Percentiles rank a stretch among this genome's conserved stretches.
Evolutionary conservation across 2,888 invertebrate species (phyloP).

Genomic region (Lepidonotus clava): DNA sequence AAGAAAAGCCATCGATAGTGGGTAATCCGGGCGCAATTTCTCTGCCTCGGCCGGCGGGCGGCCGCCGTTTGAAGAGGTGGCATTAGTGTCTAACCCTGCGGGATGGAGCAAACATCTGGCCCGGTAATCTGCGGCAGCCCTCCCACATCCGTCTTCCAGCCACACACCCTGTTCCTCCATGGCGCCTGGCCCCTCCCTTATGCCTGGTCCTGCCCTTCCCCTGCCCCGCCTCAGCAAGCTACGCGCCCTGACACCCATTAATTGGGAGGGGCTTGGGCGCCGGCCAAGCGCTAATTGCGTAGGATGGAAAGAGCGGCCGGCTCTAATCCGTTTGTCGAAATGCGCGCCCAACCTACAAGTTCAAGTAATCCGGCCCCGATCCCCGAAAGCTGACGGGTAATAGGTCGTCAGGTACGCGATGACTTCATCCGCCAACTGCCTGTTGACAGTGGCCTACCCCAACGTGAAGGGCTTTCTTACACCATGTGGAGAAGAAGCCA

Average conservation of each 20-base stretch:
- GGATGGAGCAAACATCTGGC: constrained; percentile 23
- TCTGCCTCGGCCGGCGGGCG: not conserved
- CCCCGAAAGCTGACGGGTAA: constrained; percentile 4
- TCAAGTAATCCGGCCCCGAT: not conserved
- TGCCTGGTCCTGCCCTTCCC: not conserved
- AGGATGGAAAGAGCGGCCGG: not conserved
- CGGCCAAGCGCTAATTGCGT: constrained; percentile 6
- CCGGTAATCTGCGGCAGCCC: not conserved
- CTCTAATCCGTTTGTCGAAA: constrained; percentile 23
- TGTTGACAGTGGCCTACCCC: not conserved
- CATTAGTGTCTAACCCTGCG: constrained; percentile 22
- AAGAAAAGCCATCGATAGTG: constrained; percentile 10
- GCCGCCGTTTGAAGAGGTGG: not conserved
- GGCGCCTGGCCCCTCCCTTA: not conserved
- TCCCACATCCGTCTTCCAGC: not conserved
- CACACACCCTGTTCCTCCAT: not conserved
- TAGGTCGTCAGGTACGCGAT: constrained; percentile 6
- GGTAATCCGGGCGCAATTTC: not conserved
- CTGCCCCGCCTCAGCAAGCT: not conserved
- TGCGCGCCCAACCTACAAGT: not conserved
- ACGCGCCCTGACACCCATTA: not conserved
- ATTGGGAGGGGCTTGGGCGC: not conserved
- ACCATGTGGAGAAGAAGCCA: not conserved
- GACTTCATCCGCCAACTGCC: not conserved
- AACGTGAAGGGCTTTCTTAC: not conserved